phyloP scores from a whole-genome alignment of 2,113 vertebrate species.

The Phaetusa simplex region DNA sequence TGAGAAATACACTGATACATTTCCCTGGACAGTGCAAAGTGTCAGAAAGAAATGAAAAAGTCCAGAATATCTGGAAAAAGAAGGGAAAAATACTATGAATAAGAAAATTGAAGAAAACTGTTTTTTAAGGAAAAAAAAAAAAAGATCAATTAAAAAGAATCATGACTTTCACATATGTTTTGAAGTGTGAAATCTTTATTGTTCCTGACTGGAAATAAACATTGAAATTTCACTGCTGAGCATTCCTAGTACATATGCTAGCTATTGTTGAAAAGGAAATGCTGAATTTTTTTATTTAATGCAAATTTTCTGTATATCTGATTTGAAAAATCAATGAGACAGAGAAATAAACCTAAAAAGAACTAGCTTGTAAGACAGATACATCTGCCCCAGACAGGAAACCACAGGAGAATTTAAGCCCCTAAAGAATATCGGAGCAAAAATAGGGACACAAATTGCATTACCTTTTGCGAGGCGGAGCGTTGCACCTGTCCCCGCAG shows the following conservation, averaged over 20 bases:
- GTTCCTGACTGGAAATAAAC: not conserved
- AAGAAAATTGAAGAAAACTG: not conserved
- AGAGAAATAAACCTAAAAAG: not conserved
- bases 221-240: not conserved
- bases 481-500: not conserved
- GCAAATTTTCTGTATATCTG: not conserved
- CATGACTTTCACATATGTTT: not conserved
- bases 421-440: not conserved
- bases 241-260: not conserved
- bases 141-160: not conserved
- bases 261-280: not conserved
- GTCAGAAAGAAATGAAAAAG: not conserved
- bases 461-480: not conserved
- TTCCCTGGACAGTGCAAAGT: not conserved
- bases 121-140: not conserved
- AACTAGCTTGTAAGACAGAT: not conserved
- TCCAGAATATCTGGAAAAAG: not conserved
- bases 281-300: not conserved
- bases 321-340: not conserved
- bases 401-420: not conserved
- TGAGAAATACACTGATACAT: not conserved
- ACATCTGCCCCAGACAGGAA: not conserved
- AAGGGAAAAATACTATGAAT: not conserved
- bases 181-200: not conserved
- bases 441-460: not conserved